A percentile compares a stretch with the other conserved stretches of the same genome.
phyloP scores from a whole-genome alignment of 2,888 invertebrate species.

The Emesis furor region DNA sequence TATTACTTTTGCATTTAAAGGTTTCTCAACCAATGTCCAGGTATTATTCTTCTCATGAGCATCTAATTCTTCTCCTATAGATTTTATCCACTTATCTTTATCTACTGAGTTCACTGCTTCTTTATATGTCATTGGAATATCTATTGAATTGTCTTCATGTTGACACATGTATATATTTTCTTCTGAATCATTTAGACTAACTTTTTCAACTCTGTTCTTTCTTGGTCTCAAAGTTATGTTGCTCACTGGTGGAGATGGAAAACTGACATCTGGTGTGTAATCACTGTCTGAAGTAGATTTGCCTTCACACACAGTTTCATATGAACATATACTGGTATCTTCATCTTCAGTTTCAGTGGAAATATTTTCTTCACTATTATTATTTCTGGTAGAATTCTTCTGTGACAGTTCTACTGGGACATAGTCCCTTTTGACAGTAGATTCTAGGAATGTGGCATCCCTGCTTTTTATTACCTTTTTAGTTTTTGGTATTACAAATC shows the following conservation, averaged over 20 bases:
- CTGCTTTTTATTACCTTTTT: constrained; percentile 43
- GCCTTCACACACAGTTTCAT: constrained; percentile 20
- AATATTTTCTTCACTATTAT: neutral
- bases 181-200: neutral
- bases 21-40: too few species aligned
- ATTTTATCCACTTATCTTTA: constrained; percentile 15
- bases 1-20: too few species aligned
- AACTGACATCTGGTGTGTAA: neutral
- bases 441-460: constrained; percentile 47
- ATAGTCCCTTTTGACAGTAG: constrained; percentile 41
- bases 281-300: neutral
- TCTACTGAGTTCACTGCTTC: constrained; percentile 13
- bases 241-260: neutral
- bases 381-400: neutral
- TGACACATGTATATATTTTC: constrained; percentile 2
- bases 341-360: neutral
- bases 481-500: constrained; percentile 54
- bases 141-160: neutral
- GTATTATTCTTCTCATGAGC: neutral
- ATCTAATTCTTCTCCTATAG: constrained; percentile 9
- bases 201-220: neutral
- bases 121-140: neutral
- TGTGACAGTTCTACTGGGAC: constrained; percentile 35
- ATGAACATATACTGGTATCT: neutral
- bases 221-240: constrained; percentile 21